phyloP scores from a whole-genome alignment of 2,113 vertebrate genomes.

The Dascyllus trimaculatus region DNA sequence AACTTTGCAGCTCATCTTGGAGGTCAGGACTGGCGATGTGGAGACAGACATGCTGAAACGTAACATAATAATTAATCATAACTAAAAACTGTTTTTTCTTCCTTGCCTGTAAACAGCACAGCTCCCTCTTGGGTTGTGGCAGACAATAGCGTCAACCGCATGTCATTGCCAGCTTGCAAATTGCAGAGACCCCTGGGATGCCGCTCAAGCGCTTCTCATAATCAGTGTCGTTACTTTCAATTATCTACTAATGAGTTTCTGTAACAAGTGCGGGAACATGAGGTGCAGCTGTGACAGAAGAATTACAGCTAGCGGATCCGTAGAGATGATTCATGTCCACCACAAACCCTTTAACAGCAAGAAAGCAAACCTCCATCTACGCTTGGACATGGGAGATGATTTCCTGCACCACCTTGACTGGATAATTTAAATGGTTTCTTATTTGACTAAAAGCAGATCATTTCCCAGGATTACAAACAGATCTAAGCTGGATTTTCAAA shows the following conservation, averaged over 20 bases:
- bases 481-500: not conserved
- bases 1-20: not conserved
- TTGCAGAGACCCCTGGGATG: conserved; percentile 68
- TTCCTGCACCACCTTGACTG: conserved; percentile 38
- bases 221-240: conserved; percentile 79
- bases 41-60: conserved; percentile 33
- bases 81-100: conserved; percentile 34
- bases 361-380: conserved; percentile 1
- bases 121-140: conserved; percentile 44
- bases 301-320: conserved; percentile 46
- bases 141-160: conserved; percentile 34
- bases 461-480: conserved; percentile 22
- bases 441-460: conserved; percentile 1
- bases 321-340: conserved; percentile 48
- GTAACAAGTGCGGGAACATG: conserved; percentile 70
- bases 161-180: conserved; percentile 65
- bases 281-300: conserved; percentile 63
- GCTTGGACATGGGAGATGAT: conserved; percentile 26
- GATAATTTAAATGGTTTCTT: conserved; percentile 27
- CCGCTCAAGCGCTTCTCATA: conserved; percentile 58
- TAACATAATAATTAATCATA: conserved; percentile 42
- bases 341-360: conserved; percentile 16
- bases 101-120: conserved; percentile 43
- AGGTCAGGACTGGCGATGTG: not conserved
- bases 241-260: conserved; percentile 76